These are phyloP conservation scores for Protobothrops mucrosquamatus DNA, from an alignment of 2,113 vertebrate species.

Conservation along the genomic window DNA sequence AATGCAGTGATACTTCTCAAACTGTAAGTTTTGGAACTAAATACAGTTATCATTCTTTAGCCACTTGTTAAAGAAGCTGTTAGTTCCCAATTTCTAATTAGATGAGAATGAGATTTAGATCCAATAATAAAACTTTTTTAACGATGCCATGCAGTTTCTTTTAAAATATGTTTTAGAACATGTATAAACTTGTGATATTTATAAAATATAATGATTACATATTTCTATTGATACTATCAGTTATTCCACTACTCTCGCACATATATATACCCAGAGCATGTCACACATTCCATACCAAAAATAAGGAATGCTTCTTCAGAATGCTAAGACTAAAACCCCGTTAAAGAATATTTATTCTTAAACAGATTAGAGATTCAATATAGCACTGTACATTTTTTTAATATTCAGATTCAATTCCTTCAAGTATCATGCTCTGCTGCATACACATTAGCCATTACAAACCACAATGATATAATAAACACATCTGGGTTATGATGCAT, in stretches of 20 bases:
- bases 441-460: background rate
- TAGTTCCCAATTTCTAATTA: background rate
- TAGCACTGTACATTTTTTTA: background rate
- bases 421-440: background rate
- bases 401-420: background rate
- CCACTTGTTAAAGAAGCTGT: background rate
- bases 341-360: background rate
- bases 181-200: background rate
- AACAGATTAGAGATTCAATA: background rate
- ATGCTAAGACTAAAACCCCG: background rate
- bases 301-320: background rate
- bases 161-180: background rate
- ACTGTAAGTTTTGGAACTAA: conserved; percentile 63
- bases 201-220: background rate
- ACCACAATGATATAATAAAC: background rate
- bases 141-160: background rate
- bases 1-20: conserved; percentile 46
- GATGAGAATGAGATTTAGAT: background rate
- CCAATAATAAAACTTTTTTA: background rate
- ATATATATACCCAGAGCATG: background rate
- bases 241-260: background rate
- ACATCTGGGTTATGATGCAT: background rate
- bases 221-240: background rate
- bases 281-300: background rate
- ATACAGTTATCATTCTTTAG: background rate